Percentiles rank a stretch among this genome's conserved stretches.
Evolutionary conservation across 2,797 vertebrate genomes (phyloP).

Genomic region (Sciurus carolinensis): DNA sequence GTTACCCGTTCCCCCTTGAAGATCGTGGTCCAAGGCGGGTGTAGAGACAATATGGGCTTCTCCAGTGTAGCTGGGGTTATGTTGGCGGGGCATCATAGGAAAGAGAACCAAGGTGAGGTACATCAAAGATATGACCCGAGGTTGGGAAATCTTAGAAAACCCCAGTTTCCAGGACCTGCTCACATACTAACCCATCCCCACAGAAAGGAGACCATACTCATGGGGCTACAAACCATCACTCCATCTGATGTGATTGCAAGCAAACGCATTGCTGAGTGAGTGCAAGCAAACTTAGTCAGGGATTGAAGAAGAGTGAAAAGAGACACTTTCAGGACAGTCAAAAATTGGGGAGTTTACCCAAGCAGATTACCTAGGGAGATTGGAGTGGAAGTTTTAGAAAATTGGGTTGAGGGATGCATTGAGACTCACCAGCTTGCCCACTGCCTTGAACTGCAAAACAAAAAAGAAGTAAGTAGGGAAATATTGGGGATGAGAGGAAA

Average conservation of each 20-base stretch:
- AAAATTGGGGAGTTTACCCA: not conserved
- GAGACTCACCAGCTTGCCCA: constrained; percentile 77
- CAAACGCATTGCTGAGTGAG: not conserved
- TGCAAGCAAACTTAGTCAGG: not conserved
- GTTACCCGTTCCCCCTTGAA: constrained; percentile 83
- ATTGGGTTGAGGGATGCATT: not conserved
- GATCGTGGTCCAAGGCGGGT: constrained; percentile 85
- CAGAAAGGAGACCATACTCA: not conserved
- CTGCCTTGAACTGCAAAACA: constrained; percentile 58
- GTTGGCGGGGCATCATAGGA: not conserved
- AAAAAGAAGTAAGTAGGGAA: not conserved
- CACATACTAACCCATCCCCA: not conserved
- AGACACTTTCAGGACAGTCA: not conserved
- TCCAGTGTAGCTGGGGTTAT: constrained; percentile 74
- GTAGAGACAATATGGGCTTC: constrained; percentile 80
- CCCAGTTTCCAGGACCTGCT: not conserved
- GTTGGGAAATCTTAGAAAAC: constrained; percentile 33
- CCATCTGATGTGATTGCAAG: not conserved
- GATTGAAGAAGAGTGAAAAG: not conserved
- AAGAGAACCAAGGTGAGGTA: not conserved
- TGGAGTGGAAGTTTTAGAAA: not conserved
- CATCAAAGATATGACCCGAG: not conserved
- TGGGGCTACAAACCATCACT: too few species aligned
- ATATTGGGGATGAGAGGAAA: not conserved
- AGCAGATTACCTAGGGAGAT: not conserved